Percentiles rank a stretch among this genome's conserved stretches.
These are phyloP conservation scores for Bursaphelenchus mucronatus DNA, from an alignment of 1,140 invertebrate genomes.

Conservation along the genomic window DNA sequence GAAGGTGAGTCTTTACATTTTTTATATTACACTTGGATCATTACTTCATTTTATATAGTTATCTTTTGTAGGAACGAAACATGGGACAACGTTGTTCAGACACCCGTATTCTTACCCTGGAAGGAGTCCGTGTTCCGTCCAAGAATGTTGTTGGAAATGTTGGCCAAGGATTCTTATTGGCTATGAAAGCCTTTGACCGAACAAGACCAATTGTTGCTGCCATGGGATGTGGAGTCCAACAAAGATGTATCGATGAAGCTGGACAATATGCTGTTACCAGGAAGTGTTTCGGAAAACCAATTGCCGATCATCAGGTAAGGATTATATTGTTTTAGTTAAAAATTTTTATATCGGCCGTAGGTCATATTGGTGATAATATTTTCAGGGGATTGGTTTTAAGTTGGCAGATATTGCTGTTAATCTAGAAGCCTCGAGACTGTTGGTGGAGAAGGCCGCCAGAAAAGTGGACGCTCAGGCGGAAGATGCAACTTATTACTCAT, in stretches of 20 bases:
- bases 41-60: conserved; percentile 6
- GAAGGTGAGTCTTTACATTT: conserved; percentile 66
- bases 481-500: conserved; percentile 71
- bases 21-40: conserved; percentile 4
- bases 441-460: conserved; percentile 81
- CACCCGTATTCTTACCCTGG: conserved; percentile 89
- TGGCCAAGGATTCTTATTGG: conserved; percentile 33
- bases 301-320: conserved; percentile 64
- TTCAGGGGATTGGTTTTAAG: conserved; percentile 83
- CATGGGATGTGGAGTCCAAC: conserved; percentile 79
- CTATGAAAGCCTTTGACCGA: conserved; percentile 42
- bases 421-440: conserved; percentile 78
- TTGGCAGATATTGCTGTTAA: conserved; percentile 88
- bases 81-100: conserved; percentile 95
- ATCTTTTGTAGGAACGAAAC: conserved; percentile 66
- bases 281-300: conserved; percentile 84
- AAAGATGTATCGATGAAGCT: conserved; percentile 84
- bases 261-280: conserved; percentile 85
- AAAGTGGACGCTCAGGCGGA: conserved; percentile 75
- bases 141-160: conserved; percentile 47
- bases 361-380: conserved; percentile 41
- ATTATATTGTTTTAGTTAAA: neutral
- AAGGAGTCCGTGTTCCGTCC: conserved; percentile 83
- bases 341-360: neutral
- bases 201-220: conserved; percentile 72